Base-by-base conservation (phyloP, 30 jellyfish, hydroid and myxozoan species). In the Morbakka virulenta region DNA sequence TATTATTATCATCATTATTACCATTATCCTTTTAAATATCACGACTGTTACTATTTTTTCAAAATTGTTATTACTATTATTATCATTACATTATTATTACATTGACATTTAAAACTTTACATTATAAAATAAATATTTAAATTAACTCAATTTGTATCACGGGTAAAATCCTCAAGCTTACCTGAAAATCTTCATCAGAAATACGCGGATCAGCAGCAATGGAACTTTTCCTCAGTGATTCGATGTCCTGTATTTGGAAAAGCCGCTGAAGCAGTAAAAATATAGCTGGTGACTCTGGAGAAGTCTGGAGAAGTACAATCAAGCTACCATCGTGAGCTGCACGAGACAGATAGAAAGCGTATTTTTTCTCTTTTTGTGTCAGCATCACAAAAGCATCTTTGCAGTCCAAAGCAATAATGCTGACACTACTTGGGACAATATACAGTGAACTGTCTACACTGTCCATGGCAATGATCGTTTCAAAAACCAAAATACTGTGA, bases 281-380 rank as follows among this genome's bases (percentile, higher is more conserved):
- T 11, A 88, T 81, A 0, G 94, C 80, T 14, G 86, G 86, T 1
- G 97, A 88, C 62, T 88, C 97, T 33, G 89, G 64, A 4, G 97
- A 88, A 1, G 97, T 88, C 69, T 88, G 97, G 28, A 88, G 53
- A 50, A 88, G 79, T 3, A 88, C 97, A 34, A 88, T 81, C 78
- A 88, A 50, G n/a, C 91, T 71, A 9, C 97, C 97, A 48, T 80
- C 85, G 50, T 88, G 66, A 47, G 83, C 84, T 47, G 97, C 97
- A 47, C 50, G 69, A 4, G 97, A 88, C 17, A 88, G 83, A 69
- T 20, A 88, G 50, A 79, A 93, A 28, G 94, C 90, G 63, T 88
- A 88, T 30, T 64, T 52, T 82, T 88, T 88, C 79, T 88, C 97
- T 48, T 62, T 30, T 1, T 80, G 80, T 0, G 70, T 69, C 64